Conservation (phyloP, 2,113 vertebrate genomes). For the Archilochus colubris region DNA sequence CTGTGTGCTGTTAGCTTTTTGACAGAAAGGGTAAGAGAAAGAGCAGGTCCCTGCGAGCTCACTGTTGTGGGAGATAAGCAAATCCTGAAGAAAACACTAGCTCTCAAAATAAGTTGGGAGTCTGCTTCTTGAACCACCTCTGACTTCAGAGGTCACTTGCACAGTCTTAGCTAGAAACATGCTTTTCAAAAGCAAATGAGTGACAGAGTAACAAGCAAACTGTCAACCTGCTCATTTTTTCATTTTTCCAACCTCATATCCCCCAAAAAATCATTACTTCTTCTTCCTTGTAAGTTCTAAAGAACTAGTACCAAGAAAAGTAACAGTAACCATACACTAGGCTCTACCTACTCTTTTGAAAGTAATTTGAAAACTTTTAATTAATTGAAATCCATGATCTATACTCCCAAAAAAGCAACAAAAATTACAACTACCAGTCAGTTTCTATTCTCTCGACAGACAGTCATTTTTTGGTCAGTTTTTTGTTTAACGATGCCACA, state of each 20-base stretch:
- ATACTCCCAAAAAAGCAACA: background rate
- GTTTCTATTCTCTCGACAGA: background rate
- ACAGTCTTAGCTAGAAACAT: background rate
- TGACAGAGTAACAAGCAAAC: background rate
- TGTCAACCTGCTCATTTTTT: background rate
- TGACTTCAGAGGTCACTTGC: background rate
- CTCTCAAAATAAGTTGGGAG: background rate
- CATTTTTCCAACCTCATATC: too few species aligned
- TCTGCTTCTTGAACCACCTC: background rate
- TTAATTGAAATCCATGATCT: background rate
- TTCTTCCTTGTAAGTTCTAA: background rate
- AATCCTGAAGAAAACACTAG: background rate
- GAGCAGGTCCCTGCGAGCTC: rapidly evolving
- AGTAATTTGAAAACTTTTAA: background rate
- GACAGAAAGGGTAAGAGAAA: background rate
- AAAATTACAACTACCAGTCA: background rate
- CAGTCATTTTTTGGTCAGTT: background rate
- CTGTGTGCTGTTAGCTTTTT: background rate
- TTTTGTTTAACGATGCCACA: background rate
- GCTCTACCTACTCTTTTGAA: background rate
- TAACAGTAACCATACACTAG: background rate
- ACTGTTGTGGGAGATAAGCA: background rate
- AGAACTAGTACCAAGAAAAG: background rate
- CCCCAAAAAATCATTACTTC: background rate
- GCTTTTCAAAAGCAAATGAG: background rate